These are phyloP conservation scores for Stratiolaelaps scimitus DNA, from an alignment of 1,140 invertebrate species.

Conservation along the genomic window DNA sequence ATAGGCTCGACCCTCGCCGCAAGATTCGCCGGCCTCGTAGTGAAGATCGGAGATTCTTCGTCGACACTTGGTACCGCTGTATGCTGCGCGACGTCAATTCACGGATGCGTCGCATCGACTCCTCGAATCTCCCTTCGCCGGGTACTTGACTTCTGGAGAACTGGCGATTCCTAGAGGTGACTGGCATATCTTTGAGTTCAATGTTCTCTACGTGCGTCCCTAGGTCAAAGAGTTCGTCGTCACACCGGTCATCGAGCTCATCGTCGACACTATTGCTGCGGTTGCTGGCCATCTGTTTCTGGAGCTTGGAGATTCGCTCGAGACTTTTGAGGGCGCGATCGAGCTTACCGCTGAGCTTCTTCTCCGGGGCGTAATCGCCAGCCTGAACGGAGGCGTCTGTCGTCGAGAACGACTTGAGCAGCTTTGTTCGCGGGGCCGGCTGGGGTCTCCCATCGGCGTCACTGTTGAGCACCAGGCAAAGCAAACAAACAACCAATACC, in stretches of 20 bases:
- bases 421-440: background rate
- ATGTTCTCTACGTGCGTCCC: background rate
- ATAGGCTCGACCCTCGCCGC: background rate
- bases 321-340: slow-evolving; percentile 6
- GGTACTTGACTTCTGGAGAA: background rate
- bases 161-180: background rate
- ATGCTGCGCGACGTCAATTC: slow-evolving; percentile 13
- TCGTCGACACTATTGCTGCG: background rate
- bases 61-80: background rate
- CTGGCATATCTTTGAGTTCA: slow-evolving; percentile 13
- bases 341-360: background rate
- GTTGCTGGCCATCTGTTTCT: background rate
- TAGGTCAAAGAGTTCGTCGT: background rate
- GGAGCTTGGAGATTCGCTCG: slow-evolving; percentile 13
- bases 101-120: slow-evolving; percentile 20
- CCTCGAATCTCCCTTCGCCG: slow-evolving; percentile 12
- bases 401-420: slow-evolving; percentile 14
- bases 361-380: background rate
- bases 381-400: slow-evolving; percentile 8
- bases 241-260: background rate
- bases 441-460: no score
- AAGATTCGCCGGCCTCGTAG: background rate
- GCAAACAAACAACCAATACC: no score
- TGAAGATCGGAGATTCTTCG: background rate
- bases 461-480: no score